phyloP scores from a whole-genome alignment of 1,140 invertebrate species.

The Battus philenor region DNA sequence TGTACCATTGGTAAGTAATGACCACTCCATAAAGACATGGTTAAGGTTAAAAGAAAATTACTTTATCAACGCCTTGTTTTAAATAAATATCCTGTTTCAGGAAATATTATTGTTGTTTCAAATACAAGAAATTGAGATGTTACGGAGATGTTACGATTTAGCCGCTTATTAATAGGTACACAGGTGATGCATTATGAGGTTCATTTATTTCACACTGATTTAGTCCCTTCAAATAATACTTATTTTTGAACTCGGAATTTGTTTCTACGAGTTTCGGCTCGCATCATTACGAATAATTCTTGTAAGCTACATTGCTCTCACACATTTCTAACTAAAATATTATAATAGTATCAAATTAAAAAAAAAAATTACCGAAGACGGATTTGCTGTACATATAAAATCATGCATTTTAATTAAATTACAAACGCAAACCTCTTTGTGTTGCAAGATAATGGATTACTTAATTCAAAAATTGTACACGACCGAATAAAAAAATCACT shows the following conservation, averaged over 20 bases:
- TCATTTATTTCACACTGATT: slow-evolving; percentile 46
- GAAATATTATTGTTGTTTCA: slow-evolving; percentile 74
- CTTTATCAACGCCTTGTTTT: slow-evolving; percentile 76
- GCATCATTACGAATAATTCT: background rate
- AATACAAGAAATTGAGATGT: slow-evolving; percentile 74
- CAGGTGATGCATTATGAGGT: slow-evolving; percentile 62
- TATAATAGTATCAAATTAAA: too few species aligned
- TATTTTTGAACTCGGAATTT: background rate
- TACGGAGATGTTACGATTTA: slow-evolving; percentile 63
- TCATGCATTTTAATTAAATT: slow-evolving; percentile 14
- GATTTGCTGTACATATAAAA: background rate
- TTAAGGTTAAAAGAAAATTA: slow-evolving; percentile 77
- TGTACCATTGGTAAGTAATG: slow-evolving; percentile 76
- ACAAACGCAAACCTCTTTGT: slow-evolving; percentile 14
- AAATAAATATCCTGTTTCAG: slow-evolving; percentile 76
- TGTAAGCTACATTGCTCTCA: background rate
- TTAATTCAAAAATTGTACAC: slow-evolving; percentile 9
- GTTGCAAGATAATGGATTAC: slow-evolving; percentile 10
- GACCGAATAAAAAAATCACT: slow-evolving; percentile 9
- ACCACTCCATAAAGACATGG: slow-evolving; percentile 75
- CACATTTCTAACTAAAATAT: background rate
- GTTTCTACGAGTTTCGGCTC: too few species aligned
- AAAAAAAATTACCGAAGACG: background rate
- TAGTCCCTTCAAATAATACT: slow-evolving; percentile 6
- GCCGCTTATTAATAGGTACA: slow-evolving; percentile 71